Evolutionary conservation across 2,113 vertebrate genomes (phyloP).

Genomic region (Gobiocypris rarus): DNA sequence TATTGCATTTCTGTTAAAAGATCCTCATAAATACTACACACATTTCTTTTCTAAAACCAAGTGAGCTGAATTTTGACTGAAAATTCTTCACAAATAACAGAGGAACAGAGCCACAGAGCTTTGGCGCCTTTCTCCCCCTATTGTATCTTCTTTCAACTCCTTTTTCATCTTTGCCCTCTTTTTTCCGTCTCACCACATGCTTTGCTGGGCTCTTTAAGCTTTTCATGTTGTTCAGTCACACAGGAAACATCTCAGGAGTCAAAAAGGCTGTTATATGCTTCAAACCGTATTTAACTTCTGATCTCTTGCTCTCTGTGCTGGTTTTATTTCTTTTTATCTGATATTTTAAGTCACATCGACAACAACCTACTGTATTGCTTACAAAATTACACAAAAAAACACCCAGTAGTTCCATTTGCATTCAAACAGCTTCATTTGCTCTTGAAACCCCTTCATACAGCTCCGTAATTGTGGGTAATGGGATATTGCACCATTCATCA

Average conservation of each 20-base stretch:
- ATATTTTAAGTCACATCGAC: neutral
- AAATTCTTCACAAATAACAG: neutral
- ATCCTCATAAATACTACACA: no score
- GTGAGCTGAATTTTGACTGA: neutral
- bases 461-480: neutral
- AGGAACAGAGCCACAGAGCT: no score
- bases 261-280: neutral
- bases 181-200: neutral
- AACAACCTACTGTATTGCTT: neutral
- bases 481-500: slow-evolving; percentile 17
- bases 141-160: neutral
- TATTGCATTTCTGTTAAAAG: no score
- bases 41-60: neutral
- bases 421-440: neutral
- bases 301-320: neutral
- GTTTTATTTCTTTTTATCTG: neutral
- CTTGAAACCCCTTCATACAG: neutral
- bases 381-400: neutral
- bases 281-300: neutral
- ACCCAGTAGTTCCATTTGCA: neutral
- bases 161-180: neutral
- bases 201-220: neutral
- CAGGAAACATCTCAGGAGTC: neutral
- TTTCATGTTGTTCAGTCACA: neutral
- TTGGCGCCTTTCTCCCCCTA: no score